Percentiles rank a stretch among this genome's conserved stretches.
Conservation (phyloP, 2,797 vertebrate species). For the Schizopygopsis malacanthus region DNA sequence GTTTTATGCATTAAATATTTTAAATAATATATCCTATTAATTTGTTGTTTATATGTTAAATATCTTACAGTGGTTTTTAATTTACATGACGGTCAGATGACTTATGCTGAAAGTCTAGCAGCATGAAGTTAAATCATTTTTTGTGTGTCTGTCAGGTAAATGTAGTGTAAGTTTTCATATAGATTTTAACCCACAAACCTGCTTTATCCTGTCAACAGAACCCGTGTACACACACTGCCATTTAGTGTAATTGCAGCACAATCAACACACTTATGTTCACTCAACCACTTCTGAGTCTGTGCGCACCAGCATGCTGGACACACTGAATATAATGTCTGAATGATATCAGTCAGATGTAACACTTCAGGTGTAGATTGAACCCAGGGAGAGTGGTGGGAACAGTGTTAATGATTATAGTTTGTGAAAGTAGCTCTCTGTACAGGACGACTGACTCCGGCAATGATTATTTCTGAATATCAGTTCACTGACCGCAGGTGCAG, state of each 20-base stretch:
- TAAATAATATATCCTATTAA: neutral
- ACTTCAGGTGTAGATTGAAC: conserved; percentile 29
- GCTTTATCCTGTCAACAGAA: neutral
- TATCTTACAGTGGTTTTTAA: neutral
- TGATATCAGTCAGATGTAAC: conserved; percentile 16
- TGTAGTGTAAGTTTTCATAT: neutral
- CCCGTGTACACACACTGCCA: neutral
- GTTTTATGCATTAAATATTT: neutral
- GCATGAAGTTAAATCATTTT: neutral
- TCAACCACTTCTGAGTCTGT: neutral
- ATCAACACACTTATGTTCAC: conserved; percentile 13
- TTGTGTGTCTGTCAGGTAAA: neutral
- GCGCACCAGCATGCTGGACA: neutral
- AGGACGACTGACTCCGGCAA: neutral
- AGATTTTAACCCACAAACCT: neutral
- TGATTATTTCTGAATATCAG: conserved; percentile 36
- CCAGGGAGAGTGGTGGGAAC: neutral
- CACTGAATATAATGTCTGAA: neutral
- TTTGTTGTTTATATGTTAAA: neutral
- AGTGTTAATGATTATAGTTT: conserved; percentile 21
- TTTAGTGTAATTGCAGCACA: conserved; percentile 26
- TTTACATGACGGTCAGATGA: neutral
- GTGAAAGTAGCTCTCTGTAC: conserved; percentile 8
- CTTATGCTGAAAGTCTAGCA: no score
- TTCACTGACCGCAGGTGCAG: conserved; percentile 10